Base-by-base conservation (phyloP, 2,888 invertebrate species). In the Cetonia aurata region DNA sequence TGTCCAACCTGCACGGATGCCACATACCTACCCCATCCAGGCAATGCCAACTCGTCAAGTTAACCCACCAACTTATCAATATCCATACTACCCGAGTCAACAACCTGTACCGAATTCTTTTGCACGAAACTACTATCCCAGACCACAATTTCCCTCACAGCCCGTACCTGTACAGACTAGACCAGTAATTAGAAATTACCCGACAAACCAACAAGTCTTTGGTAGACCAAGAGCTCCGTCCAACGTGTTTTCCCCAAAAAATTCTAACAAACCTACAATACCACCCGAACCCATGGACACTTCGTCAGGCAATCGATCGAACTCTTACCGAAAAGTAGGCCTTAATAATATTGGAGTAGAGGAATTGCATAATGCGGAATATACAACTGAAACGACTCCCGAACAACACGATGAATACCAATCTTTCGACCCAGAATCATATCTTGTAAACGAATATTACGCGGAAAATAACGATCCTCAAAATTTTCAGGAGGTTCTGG, bases 211-310 rank as follows among this genome's bases (percentile, higher is more conserved):
- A 52, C 52, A 52, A 52, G 52, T 52, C 2, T 17, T 52, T 19
- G 52, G 52, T 8, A 52, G 19, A 4, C 15, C 52, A 6, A 52
- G 9, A 52, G 17, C 17, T 1, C 15, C 52, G 1, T 15, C 15
- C 1, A 1, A 52, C 6, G 52, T 52, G 9, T 52, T 52, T 10
- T 1, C 52, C 1, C 52, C 17, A 19, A 52, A 52, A 17, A 52
- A 52, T 52, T 52, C 52, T 8, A 4, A 52, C 10, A 52, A 52
- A 15, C 52, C 52, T 19, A 6, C 52, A 19, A 15, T 10, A 17
- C 9, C 19, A 52, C 15, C 52, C 3, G 52, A 52, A 52, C 52
- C 17, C 6, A 17, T 52, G 52, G 52, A 52, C 52, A 15, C 52
- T 1, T 52, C 17, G 8, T 17, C 52, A 15, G 19, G 15, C 1